Conservation (phyloP, 2,113 vertebrate species). For the Neodon shergylaensis region DNA sequence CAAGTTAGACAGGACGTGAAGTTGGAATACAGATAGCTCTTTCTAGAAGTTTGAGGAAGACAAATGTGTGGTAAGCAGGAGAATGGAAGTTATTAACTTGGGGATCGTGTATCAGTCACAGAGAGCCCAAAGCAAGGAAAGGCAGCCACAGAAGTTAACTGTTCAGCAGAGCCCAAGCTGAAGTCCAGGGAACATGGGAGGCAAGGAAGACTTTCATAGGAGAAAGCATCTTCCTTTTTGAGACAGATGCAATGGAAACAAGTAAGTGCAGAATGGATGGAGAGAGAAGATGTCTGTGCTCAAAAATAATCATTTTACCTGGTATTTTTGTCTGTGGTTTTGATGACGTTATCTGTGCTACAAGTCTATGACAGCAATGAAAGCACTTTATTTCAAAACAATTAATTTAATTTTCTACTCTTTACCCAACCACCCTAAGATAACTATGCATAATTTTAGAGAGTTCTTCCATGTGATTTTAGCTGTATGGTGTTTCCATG, state of each 20-base stretch:
- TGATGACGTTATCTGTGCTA: neutral
- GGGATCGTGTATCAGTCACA: neutral
- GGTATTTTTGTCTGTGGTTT: neutral
- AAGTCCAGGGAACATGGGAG: too few relatives aligned
- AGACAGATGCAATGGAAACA: conserved; percentile 4
- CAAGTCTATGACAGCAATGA: neutral
- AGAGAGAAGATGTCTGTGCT: neutral
- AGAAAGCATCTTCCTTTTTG: neutral
- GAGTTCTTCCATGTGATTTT: neutral
- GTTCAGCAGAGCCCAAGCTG: neutral
- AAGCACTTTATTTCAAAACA: conserved; percentile 33
- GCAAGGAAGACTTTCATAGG: neutral
- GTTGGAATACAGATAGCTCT: neutral
- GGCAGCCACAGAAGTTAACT: neutral
- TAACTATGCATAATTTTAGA: neutral
- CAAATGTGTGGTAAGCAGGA: neutral
- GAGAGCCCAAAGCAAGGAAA: neutral
- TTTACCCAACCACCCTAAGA: neutral
- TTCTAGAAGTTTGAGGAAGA: neutral
- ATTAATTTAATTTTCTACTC: neutral
- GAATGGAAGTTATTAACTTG: neutral
- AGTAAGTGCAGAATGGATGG: neutral
- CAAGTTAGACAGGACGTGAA: conserved; percentile 1
- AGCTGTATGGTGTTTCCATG: neutral
- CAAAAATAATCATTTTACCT: neutral